A percentile compares a stretch with the other conserved stretches of the same genome.
Conservation (phyloP, 2,113 vertebrate genomes). For the Serinus canaria region DNA sequence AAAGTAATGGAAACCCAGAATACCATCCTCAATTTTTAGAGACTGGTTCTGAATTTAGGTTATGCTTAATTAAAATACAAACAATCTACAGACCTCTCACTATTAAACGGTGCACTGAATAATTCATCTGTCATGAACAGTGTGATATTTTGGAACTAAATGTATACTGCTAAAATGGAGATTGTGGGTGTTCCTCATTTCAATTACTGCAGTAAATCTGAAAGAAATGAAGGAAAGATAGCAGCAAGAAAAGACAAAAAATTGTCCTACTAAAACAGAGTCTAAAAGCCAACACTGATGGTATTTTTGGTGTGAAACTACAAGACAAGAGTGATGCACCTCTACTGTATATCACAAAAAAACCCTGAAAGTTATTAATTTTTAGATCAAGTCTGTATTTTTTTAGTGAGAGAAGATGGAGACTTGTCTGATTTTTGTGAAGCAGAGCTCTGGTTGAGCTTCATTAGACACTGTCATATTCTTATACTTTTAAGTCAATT, state of each 20-base stretch:
- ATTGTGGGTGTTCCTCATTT: neutral
- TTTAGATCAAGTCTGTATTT: neutral
- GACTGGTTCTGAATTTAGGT: neutral
- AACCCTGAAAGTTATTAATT: neutral
- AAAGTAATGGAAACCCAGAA: neutral
- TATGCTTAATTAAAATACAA: constrained; percentile 59
- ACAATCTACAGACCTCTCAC: neutral
- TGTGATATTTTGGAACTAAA: constrained; percentile 15
- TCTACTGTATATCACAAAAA: neutral
- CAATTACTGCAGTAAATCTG: constrained; percentile 25
- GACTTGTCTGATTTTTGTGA: neutral
- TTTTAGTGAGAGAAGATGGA: neutral
- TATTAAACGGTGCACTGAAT: constrained; percentile 39
- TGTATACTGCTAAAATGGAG: neutral
- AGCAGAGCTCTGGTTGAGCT: neutral
- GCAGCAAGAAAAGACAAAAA: constrained; percentile 29
- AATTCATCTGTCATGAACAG: constrained; percentile 37
- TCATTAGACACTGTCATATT: neutral
- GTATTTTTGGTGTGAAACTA: constrained; percentile 11
- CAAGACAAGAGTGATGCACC: neutral
- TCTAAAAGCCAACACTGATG: neutral
- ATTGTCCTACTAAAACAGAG: constrained; percentile 1
- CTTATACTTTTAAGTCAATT: neutral
- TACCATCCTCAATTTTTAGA: neutral
- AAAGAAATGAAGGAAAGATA: constrained; percentile 10